Evolutionary conservation across 2,888 invertebrate genomes (phyloP).

Genomic region (Cryptus viduatorius): DNA sequence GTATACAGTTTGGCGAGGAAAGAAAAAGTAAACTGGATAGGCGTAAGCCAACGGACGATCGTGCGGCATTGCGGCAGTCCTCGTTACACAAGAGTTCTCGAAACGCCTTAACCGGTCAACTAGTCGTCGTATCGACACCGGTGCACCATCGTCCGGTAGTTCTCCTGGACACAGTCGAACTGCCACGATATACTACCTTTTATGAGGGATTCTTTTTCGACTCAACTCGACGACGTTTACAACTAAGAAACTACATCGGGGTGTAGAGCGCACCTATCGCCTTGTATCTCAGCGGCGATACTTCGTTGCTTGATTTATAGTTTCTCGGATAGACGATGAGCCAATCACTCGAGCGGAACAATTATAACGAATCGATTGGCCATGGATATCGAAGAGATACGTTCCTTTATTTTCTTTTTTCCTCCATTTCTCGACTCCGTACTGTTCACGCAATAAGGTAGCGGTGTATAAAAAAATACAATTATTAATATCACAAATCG

Average conservation of each 20-base stretch:
- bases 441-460: too few relatives aligned
- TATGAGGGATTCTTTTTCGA: slow-evolving; percentile 42
- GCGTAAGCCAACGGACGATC: slow-evolving; percentile 11
- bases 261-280: not conserved
- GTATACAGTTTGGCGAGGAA: slow-evolving; percentile 69
- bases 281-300: not conserved
- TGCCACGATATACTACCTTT: slow-evolving; percentile 47
- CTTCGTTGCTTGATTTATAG: slow-evolving; percentile 20
- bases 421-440: not conserved
- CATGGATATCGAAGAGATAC: slow-evolving; percentile 21
- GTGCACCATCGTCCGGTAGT: not conserved
- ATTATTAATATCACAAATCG: not conserved
- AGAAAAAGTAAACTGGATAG: slow-evolving; percentile 77
- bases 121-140: slow-evolving; percentile 68
- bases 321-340: slow-evolving; percentile 46
- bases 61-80: slow-evolving; percentile 49
- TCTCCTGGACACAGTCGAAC: slow-evolving; percentile 25
- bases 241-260: slow-evolving; percentile 22
- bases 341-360: slow-evolving; percentile 52
- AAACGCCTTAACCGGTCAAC: slow-evolving; percentile 82
- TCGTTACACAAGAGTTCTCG: slow-evolving; percentile 80
- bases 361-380: slow-evolving; percentile 43
- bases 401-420: slow-evolving; percentile 6
- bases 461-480: not conserved
- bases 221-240: slow-evolving; percentile 6